phyloP scores from a whole-genome alignment of 2,888 invertebrate genomes.

The Tetranychus piercei region DNA sequence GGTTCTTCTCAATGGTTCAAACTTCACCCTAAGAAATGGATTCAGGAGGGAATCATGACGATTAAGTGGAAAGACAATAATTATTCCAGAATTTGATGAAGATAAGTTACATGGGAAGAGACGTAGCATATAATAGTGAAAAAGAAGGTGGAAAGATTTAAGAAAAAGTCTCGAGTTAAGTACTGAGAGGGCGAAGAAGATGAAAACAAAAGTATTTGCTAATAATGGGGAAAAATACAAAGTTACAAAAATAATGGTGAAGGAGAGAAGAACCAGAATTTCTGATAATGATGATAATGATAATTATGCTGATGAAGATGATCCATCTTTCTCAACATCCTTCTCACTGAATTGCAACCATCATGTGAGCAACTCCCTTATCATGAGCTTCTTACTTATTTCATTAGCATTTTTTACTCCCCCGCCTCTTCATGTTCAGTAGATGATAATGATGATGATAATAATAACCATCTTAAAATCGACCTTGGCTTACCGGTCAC shows the following conservation, averaged over 20 bases:
- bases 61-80: neutral
- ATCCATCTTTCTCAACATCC: neutral
- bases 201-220: neutral
- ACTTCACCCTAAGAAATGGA: neutral
- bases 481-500: neutral
- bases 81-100: neutral
- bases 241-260: neutral
- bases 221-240: neutral
- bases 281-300: neutral
- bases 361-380: neutral
- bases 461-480: neutral
- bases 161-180: neutral
- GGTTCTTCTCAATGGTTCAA: neutral
- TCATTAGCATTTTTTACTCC: neutral
- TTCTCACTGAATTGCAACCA: neutral
- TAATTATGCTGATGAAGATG: neutral
- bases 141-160: neutral
- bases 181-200: neutral
- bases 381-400: neutral
- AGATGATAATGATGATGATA: neutral
- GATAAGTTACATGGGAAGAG: slow-evolving; percentile 1
- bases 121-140: neutral
- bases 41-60: neutral
- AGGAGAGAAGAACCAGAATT: neutral
- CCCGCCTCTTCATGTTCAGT: neutral